Percentiles rank a stretch among this genome's conserved stretches.
Conservation (phyloP, 2,113 vertebrate species). For the Aphyosemion australe region DNA sequence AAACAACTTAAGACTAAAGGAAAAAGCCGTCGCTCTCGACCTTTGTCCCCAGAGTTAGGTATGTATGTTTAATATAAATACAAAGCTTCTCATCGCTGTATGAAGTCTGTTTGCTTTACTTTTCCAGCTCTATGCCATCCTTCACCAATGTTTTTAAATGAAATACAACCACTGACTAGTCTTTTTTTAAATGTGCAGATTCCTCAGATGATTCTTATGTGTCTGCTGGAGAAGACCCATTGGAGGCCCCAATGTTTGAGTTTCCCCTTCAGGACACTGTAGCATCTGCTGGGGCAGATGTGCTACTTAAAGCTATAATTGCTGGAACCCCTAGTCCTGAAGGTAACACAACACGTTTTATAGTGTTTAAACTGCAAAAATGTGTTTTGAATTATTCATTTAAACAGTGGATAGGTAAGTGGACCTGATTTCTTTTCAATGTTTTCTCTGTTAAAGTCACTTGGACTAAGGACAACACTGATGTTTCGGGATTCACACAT, state of each 20-base stretch:
- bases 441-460: slow-evolving; percentile 75
- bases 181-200: slow-evolving; percentile 77
- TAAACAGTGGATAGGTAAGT: not conserved
- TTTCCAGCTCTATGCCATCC: not conserved
- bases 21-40: slow-evolving; percentile 86
- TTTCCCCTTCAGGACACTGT: slow-evolving; percentile 86
- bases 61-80: slow-evolving; percentile 2
- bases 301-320: slow-evolving; percentile 90
- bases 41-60: slow-evolving; percentile 90
- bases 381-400: not conserved
- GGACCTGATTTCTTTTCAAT: not conserved
- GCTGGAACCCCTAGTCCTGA: slow-evolving; percentile 89
- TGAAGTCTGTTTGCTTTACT: not conserved
- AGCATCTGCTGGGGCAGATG: slow-evolving; percentile 83
- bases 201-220: slow-evolving; percentile 97
- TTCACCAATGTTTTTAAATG: too few relatives aligned
- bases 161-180: too few relatives aligned
- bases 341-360: slow-evolving; percentile 76
- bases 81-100: slow-evolving; percentile 4
- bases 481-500: slow-evolving; percentile 70
- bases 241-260: slow-evolving; percentile 95
- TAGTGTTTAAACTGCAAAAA: not conserved
- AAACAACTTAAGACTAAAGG: slow-evolving; percentile 83
- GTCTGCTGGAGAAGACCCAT: slow-evolving; percentile 93
- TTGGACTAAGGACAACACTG: slow-evolving; percentile 86